Evolutionary conservation across 2,113 vertebrate species (phyloP), one percentile per base, ranked within the genome.

Genomic region (Xiphophorus hellerii): DNA sequence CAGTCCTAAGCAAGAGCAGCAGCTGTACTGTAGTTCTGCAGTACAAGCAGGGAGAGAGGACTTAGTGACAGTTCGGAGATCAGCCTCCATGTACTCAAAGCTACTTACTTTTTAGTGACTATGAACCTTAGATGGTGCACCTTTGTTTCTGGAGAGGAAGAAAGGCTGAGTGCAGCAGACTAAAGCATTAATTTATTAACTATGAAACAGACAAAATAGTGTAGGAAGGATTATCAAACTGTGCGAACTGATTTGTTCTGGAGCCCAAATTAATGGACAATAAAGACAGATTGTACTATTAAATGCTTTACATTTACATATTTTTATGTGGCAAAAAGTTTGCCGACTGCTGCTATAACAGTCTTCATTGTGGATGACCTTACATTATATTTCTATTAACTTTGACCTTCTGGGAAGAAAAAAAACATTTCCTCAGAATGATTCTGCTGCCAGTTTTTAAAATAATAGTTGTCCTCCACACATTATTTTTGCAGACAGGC

Each of bases 61-160:
- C 68, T 83, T 75, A 88, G 72, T 39, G 68, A 35, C 77, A 81
- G 79, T 75, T 84, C 81, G 17, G 61, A 66, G 84, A 84, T 90
- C 78, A 90, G 82, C 61, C 51, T 51, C 78, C 28, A 30, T 65
- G 71, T 71, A 68, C 74, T 61, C 69, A 73, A 61, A n/a, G 60
- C 51, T n/a, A 25, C 48, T 20, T 29, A 25, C 69, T 54, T 69
- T 80, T 58, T 35, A 64, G n/a, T 44, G 20, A 68, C 51, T 22
- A 25, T 63, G 70, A 71, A 79, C 44, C 14, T 28, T 31, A 58
- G 22, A 17, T 10, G 2, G 7, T 58, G 25, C n/a, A 11, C 25
- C 51, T 54, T 54, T 54, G 20, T 54, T 54, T 54, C 22, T 2
- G 25, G 20, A 54, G 20, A 10, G 51, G 51, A 54, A 15, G 51